These are phyloP conservation scores for Diadumene lineata DNA, from an alignment of 92 coral and sea anemone species.

Conservation along the genomic window DNA sequence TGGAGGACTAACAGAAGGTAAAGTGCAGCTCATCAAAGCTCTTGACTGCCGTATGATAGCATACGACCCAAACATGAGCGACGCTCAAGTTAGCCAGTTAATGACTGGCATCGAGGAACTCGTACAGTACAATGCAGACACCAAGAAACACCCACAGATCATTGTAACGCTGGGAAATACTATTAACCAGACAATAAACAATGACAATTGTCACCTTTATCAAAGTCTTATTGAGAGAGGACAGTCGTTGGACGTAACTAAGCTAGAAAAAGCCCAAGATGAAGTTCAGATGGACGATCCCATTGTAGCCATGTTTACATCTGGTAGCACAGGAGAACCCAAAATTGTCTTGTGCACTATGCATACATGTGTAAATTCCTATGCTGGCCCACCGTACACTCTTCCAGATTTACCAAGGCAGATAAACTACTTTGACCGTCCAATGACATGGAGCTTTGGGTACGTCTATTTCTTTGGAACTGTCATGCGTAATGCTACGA, in stretches of 20 bases:
- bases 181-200: not conserved
- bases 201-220: not conserved
- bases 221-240: not conserved
- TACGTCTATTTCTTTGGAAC: not conserved
- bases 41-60: not conserved
- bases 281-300: constrained; percentile 17
- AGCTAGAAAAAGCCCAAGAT: not conserved
- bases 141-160: not conserved
- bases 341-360: constrained; percentile 1
- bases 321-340: constrained; percentile 13
- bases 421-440: not conserved
- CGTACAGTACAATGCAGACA: not conserved
- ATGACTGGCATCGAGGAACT: not conserved
- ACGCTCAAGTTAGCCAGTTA: not conserved
- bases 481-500: not conserved
- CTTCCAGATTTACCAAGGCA: not conserved
- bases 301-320: not conserved
- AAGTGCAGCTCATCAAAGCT: not conserved
- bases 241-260: not conserved
- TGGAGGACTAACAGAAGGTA: not conserved
- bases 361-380: not conserved
- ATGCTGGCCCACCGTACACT: not conserved
- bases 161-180: not conserved
- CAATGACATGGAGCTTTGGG: not conserved
- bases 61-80: not conserved